These are phyloP conservation scores for Psittacula derbiana DNA, from an alignment of 2,797 vertebrate genomes.

Conservation along the genomic window DNA sequence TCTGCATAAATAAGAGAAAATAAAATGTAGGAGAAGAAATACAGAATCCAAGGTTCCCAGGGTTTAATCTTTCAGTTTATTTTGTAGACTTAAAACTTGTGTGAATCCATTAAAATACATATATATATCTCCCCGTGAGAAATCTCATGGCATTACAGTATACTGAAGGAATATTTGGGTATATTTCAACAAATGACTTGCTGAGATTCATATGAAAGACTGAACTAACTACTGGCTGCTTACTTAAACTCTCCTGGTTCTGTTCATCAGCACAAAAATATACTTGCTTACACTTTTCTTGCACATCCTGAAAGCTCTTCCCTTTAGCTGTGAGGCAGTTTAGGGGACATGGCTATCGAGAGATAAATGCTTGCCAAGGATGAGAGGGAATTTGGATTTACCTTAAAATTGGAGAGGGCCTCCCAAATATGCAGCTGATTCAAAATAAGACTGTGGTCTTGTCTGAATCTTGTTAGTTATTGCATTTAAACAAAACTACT, in stretches of 20 bases:
- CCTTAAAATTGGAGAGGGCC: background rate
- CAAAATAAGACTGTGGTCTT: background rate
- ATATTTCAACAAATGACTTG: background rate
- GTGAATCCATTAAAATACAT: background rate
- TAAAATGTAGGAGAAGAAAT: background rate
- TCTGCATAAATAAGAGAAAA: background rate
- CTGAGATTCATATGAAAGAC: background rate
- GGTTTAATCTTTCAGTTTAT: background rate
- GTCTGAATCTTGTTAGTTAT: background rate
- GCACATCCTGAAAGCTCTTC: background rate
- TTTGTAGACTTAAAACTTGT: background rate
- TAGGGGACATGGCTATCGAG: background rate
- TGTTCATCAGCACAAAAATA: background rate
- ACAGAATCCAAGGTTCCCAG: background rate
- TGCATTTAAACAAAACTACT: background rate
- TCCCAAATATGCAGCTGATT: background rate
- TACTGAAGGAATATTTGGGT: background rate
- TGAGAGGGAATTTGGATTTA: conserved; percentile 21
- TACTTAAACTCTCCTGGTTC: background rate
- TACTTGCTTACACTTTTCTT: background rate
- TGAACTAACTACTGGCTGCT: background rate
- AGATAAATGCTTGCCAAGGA: background rate
- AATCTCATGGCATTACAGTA: background rate
- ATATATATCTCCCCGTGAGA: background rate
- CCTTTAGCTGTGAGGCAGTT: background rate